These are phyloP conservation scores for Galleria mellonella DNA, from an alignment of 1,140 invertebrate species.

Conservation along the genomic window DNA sequence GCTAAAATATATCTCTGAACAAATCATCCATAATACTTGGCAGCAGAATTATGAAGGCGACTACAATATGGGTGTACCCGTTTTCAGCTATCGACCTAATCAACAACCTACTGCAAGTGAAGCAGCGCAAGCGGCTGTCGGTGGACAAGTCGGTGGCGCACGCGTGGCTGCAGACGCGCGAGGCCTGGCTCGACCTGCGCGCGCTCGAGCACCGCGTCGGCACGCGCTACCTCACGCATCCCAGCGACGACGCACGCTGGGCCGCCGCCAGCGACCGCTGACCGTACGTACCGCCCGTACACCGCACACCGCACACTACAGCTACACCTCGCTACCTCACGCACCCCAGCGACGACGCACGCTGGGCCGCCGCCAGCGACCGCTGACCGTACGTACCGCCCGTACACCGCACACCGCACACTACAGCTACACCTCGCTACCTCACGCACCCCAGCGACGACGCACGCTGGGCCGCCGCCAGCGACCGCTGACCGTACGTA, in stretches of 20 bases:
- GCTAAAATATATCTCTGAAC: no score
- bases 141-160: constrained; percentile 97
- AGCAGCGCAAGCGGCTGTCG: constrained; percentile 96
- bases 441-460: constrained; percentile 98
- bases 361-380: constrained; percentile 90
- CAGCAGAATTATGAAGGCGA: no score
- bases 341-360: constrained; percentile 95
- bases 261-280: constrained; percentile 43
- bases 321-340: constrained; percentile 91
- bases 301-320: constrained; percentile 28
- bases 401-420: no score
- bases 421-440: constrained; percentile 81
- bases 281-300: constrained; percentile 88
- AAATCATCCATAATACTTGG: no score
- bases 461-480: constrained; percentile 90
- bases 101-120: constrained; percentile 98
- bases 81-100: constrained; percentile 95
- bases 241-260: constrained; percentile 96
- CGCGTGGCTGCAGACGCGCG: constrained; percentile 96
- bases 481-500: constrained; percentile 75
- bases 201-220: constrained; percentile 90
- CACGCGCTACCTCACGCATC: constrained; percentile 94
- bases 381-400: constrained; percentile 66
- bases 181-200: constrained; percentile 96
- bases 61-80: no score